Base-by-base conservation (phyloP, 1,140 invertebrate species). In the Drosophila prosaltans region DNA sequence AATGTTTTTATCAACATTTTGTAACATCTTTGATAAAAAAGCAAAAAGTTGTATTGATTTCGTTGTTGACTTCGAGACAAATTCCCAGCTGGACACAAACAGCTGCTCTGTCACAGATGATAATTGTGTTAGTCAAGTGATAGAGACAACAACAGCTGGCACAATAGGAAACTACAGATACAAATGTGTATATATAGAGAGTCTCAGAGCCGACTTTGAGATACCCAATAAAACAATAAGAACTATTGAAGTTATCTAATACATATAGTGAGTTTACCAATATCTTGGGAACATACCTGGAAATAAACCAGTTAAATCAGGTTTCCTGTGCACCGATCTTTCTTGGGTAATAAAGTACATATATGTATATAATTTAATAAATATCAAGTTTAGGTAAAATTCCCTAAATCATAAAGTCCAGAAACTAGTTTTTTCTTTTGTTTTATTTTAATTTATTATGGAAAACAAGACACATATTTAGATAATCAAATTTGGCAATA, bases 91-190 rank as follows among this genome's bases (percentile, higher is more conserved):
- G 24, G 64, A 59, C 51, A 65, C 61, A 62, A 76, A 74, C 81
- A 85, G 71, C 78, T 86, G 81, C 45, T 26, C 21, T 78, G 58
- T 63, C 72, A 66, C 68, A 78, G 60, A 60, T 78, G 82, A 79
- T 86, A 85, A 85, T 85, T 85, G 74, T 65, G 59, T 48, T 73
- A 78, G 81, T 78, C 81, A 85, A 84, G 68, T 69, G 74, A 71
- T 66, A 74, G 58, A 81, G 40, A 59, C 26, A 28, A 40, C 58
- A 51, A 2, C 21, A 63, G 45, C 28, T 21, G 1, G 55, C 3
- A 10, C 16, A 21, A 59, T 28, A 8, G 54, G 55, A 45, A 32
- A 61, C 45, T 63, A 51, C 11, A 30, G 74, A 75, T 70, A 60
- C 43, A 8, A 43, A 63, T 11, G 24, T 30, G 28, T 36, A 36